Percentiles rank a stretch among this genome's conserved stretches.
Evolutionary conservation across 2,113 vertebrate genomes (phyloP).

Genomic region (Mungos mungo): DNA sequence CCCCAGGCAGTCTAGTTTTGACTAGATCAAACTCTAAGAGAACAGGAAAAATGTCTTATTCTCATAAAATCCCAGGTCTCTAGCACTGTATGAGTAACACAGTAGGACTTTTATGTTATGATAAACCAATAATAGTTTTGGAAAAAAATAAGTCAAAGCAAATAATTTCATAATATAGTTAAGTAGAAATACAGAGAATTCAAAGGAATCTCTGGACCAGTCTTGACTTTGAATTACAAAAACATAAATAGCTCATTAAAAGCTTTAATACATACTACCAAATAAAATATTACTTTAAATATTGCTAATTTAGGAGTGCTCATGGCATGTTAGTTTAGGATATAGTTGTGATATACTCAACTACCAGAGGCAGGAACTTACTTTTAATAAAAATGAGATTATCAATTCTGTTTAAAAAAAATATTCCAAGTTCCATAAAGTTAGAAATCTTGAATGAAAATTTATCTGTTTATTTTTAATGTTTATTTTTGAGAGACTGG

Average conservation of each 20-base stretch:
- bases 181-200: background rate
- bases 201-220: background rate
- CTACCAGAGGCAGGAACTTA: background rate
- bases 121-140: background rate
- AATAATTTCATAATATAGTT: background rate
- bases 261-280: background rate
- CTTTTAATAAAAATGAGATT: background rate
- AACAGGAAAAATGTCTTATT: background rate
- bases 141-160: slow-evolving; percentile 1
- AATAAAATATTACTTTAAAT: background rate
- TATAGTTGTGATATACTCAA: background rate
- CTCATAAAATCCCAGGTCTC: background rate
- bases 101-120: background rate
- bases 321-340: background rate
- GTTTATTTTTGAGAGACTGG: background rate
- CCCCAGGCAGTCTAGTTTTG: background rate
- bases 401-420: background rate
- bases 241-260: background rate
- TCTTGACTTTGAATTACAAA: background rate
- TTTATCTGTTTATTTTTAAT: background rate
- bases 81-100: background rate
- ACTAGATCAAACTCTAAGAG: background rate
- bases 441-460: background rate
- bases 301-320: background rate
- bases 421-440: background rate